Evolutionary conservation across 30 jellyfish, hydroid and myxozoan genomes (phyloP), one percentile per base, ranked within the genome.

Genomic region (Phacellophora camtschatica): DNA sequence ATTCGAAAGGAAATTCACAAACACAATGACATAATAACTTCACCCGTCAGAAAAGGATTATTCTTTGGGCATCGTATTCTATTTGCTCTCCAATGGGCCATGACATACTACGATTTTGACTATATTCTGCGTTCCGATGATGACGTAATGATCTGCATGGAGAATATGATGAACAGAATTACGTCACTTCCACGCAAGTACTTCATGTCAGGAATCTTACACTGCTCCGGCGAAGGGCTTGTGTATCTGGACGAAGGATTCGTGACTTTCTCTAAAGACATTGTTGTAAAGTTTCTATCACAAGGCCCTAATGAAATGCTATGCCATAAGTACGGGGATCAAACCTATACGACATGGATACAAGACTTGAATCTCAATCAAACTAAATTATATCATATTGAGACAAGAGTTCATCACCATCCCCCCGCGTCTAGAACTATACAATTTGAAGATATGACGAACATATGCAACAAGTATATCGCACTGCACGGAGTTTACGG

Each of bases 401-500:
- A 78, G 4, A 74, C 57, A 8, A 45, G 83, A 19, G 77, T 87
- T 4, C 96, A 87, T 41, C 96, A 87, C 35, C 31, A 63, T 7
- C 96, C 96, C 18, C 92, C 96, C n/a, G 96, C 96, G 0, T 87
- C 96, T 6, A 25, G 64, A 8, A 88, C 22, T 43, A 23, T 19
- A 7, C 15, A 31, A 5, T 30, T 87, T 25, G 68, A 45, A 36
- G 54, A 23, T 22, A 29, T n/a, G 36, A 41, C 70, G 16, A 66
- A 56, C 16, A 31, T 87, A 3, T 87, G 96, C 57, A 16, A 70
- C 20, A 48, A 27, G 22, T 87, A 64, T 48, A 87, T 87, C 28
- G 96, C 96, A 15, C 51, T 87, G 19, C 96, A 87, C 37, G 96
- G 96, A 1, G 82, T 87, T 10, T 87, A 87, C 37, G 73, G 70